These are phyloP conservation scores for Taphrorychus bicolor DNA, from an alignment of 2,888 invertebrate genomes.

Conservation along the genomic window DNA sequence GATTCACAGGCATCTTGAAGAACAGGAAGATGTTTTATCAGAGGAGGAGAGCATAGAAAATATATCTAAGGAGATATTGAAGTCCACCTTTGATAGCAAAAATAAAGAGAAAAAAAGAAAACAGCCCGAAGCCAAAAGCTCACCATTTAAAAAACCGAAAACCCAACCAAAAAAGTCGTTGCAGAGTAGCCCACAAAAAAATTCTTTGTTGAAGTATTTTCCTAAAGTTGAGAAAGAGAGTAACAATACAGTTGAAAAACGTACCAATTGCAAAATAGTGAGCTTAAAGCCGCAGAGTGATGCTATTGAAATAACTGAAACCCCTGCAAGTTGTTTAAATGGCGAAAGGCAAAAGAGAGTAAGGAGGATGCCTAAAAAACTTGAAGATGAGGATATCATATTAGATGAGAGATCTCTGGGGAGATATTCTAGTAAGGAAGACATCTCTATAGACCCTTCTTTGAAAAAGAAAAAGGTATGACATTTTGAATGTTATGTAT, in stretches of 20 bases:
- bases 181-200: not conserved
- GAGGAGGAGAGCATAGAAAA: slow-evolving; percentile 15
- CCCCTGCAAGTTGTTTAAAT: not conserved
- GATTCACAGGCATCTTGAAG: not conserved
- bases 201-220: not conserved
- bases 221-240: not conserved
- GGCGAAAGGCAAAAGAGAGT: slow-evolving; percentile 1
- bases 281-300: not conserved
- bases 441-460: not conserved
- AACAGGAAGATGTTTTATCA: not conserved
- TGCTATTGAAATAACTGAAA: not conserved
- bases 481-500: too few relatives aligned
- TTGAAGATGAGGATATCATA: slow-evolving; percentile 1
- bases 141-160: not conserved
- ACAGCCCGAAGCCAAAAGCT: not conserved
- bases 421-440: not conserved
- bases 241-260: too few relatives aligned
- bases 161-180: not conserved
- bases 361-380: slow-evolving; percentile 10
- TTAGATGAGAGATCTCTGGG: not conserved
- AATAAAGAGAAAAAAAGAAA: not conserved
- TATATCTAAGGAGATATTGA: slow-evolving; percentile 13
- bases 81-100: not conserved
- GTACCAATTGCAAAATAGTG: too few relatives aligned
- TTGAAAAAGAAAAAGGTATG: slow-evolving; percentile 14